Conservation (phyloP, 1,140 invertebrate species). For the Dreissena rostriformis region DNA sequence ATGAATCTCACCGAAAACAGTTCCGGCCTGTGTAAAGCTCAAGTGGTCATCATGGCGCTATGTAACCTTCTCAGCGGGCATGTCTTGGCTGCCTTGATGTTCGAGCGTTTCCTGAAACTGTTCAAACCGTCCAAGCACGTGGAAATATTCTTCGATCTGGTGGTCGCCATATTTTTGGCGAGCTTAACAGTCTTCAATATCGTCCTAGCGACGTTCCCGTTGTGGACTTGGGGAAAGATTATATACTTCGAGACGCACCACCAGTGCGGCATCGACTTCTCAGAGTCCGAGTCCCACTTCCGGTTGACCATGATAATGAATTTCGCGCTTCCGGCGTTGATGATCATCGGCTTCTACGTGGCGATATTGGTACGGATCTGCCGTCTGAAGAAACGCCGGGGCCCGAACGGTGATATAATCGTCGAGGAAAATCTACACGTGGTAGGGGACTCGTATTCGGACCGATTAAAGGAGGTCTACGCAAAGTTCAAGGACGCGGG, state of each 20-base stretch:
- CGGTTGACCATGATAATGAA: constrained; percentile 55
- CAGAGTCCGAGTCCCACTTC: constrained; percentile 57
- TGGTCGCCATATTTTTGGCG: constrained; percentile 45
- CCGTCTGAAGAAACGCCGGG: constrained; percentile 35
- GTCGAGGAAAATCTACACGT: constrained; percentile 57
- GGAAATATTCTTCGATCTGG: constrained; percentile 55
- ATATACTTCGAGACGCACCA: constrained; percentile 56
- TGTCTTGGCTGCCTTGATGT: constrained; percentile 57
- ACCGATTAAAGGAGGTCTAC: constrained; percentile 58
- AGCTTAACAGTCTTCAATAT: constrained; percentile 57
- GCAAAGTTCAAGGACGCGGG: constrained; percentile 62
- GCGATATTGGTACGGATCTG: constrained; percentile 56
- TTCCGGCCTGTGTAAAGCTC: constrained; percentile 44
- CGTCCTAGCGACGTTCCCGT: constrained; percentile 50
- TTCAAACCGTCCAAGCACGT: constrained; percentile 59
- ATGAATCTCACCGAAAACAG: constrained; percentile 20
- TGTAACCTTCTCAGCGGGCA: constrained; percentile 60
- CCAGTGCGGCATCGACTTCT: constrained; percentile 62
- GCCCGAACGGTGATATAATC: constrained; percentile 45
- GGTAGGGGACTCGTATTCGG: constrained; percentile 58
- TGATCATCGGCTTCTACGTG: constrained; percentile 52
- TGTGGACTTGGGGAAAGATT: constrained; percentile 56
- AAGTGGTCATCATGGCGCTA: constrained; percentile 58
- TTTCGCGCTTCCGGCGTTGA: constrained; percentile 56
- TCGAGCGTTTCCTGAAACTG: constrained; percentile 57